These are phyloP conservation scores for Elysia crispata DNA, from an alignment of 2,888 invertebrate species.

Conservation along the genomic window DNA sequence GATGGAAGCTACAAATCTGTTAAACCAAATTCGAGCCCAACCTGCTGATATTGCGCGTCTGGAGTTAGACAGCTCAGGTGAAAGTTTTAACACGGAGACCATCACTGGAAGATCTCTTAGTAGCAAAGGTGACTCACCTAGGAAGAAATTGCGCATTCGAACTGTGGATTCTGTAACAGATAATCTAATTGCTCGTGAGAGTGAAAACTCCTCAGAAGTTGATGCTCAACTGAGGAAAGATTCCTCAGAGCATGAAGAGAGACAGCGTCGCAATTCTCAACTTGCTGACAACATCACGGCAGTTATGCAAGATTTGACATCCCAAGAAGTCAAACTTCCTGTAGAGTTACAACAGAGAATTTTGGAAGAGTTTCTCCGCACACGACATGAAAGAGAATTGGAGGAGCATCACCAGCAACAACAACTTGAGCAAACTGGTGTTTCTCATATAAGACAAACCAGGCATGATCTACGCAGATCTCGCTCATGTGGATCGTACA, in stretches of 20 bases:
- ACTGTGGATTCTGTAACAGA: no score
- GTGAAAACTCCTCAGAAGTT: no score
- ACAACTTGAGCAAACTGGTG: no score
- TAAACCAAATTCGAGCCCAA: constrained; percentile 52
- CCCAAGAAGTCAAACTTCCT: constrained; percentile 33
- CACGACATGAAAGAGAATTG: constrained; percentile 14
- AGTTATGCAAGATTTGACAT: not conserved
- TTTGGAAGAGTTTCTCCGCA: constrained; percentile 30
- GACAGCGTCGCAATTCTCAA: not conserved
- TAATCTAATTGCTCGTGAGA: no score
- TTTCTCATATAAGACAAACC: no score
- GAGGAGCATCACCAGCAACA: not conserved
- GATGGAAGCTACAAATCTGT: constrained; percentile 61
- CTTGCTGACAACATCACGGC: not conserved
- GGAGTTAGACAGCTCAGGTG: constrained; percentile 29
- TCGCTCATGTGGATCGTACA: not conserved
- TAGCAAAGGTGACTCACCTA: not conserved
- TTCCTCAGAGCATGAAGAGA: not conserved
- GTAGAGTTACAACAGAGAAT: constrained; percentile 46
- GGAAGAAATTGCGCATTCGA: not conserved
- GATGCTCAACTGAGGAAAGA: no score
- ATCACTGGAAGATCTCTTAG: constrained; percentile 17
- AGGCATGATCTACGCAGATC: not conserved
- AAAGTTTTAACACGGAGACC: constrained; percentile 3
- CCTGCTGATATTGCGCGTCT: not conserved